Conservation (phyloP, 2,888 invertebrate genomes). For the Physocephala rufipes region DNA sequence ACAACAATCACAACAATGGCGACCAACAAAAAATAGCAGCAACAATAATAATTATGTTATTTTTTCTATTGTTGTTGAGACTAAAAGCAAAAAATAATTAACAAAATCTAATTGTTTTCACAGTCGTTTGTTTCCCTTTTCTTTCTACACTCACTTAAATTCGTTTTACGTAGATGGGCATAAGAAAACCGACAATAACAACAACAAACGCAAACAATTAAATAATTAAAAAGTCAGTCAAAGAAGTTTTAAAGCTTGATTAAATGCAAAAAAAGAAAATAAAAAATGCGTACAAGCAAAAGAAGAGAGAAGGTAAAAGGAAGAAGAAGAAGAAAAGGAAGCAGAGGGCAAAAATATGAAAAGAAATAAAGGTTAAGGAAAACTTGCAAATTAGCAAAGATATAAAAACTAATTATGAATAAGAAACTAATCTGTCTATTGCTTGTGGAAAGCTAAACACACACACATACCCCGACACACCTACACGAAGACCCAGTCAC, state of each 20-base stretch:
- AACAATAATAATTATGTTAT: background rate
- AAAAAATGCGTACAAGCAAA: background rate
- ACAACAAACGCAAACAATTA: too few relatives aligned
- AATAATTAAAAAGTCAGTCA: too few relatives aligned
- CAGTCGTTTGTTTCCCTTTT: background rate
- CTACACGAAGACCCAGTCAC: too few relatives aligned
- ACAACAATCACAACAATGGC: background rate
- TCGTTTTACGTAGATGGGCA: background rate
- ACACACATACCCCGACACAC: too few relatives aligned
- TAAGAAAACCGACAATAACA: background rate
- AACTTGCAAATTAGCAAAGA: too few relatives aligned
- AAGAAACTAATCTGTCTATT: too few relatives aligned
- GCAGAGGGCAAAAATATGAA: background rate
- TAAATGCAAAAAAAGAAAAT: background rate
- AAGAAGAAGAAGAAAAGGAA: background rate
- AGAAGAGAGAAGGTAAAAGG: too few relatives aligned
- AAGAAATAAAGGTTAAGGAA: too few relatives aligned
- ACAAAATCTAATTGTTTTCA: conserved; percentile 43
- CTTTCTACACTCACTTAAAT: conserved; percentile 31
- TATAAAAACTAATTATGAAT: too few relatives aligned
- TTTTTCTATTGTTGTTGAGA: conserved; percentile 6
- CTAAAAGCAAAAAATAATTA: conserved; percentile 43
- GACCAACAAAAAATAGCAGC: conserved; percentile 29
- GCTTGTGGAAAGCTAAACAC: too few relatives aligned
- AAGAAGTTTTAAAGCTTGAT: too few relatives aligned